phyloP scores from a whole-genome alignment of 2,888 invertebrate species.

The Caenorhabditis parvicauda region DNA sequence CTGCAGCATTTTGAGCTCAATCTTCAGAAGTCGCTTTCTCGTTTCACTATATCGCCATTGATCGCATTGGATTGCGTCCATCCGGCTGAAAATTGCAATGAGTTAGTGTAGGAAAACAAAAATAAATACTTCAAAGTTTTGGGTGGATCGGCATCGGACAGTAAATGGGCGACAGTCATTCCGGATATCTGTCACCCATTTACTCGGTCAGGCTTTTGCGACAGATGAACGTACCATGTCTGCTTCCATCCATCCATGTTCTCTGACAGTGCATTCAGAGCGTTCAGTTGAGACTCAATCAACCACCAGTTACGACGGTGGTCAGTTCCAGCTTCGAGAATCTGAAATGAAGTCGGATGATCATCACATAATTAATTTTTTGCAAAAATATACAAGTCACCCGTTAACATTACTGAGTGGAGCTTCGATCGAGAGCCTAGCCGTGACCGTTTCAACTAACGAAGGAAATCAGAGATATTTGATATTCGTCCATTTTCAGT shows the following conservation, averaged over 20 bases:
- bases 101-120: too few species aligned
- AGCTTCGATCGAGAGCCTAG: slow-evolving; percentile 17
- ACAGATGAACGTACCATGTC: too few species aligned
- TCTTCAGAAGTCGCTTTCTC: slow-evolving; percentile 18
- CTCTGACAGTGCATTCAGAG: too few species aligned
- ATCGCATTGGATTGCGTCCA: slow-evolving; percentile 9
- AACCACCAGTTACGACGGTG: slow-evolving; percentile 35
- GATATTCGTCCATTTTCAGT: too few species aligned
- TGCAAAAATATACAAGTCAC: not conserved
- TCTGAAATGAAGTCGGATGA: too few species aligned
- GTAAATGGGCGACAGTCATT: slow-evolving; percentile 13
- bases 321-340: slow-evolving; percentile 15
- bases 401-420: too few species aligned
- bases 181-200: too few species aligned
- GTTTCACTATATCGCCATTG: slow-evolving; percentile 32
- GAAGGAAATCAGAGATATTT: too few species aligned
- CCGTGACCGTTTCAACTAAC: too few species aligned
- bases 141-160: not conserved
- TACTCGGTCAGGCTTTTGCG: too few species aligned
- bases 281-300: too few species aligned
- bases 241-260: too few species aligned
- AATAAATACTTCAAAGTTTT: slow-evolving; percentile 1
- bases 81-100: slow-evolving; percentile 35
- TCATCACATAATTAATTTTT: not conserved
- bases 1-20: slow-evolving; percentile 27